Conservation (phyloP, 2,113 vertebrate species). For the Chunga burmeisteri region DNA sequence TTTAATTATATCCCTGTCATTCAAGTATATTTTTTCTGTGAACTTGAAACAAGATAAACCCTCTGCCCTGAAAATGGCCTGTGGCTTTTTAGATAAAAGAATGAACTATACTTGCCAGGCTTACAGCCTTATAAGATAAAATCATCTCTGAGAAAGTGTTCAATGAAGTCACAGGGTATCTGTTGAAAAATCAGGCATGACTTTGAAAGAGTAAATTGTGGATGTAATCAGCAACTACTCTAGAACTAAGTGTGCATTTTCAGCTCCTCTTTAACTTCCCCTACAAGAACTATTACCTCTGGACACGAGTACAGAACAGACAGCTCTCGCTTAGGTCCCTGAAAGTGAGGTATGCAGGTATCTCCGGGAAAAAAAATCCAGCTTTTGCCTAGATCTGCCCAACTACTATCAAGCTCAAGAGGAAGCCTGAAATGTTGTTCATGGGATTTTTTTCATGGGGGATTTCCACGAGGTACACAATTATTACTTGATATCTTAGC, state of each 20-base stretch:
- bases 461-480: neutral
- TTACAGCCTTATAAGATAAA: neutral
- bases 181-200: neutral
- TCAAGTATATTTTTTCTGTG: neutral
- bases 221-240: no score
- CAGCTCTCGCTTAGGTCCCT: neutral
- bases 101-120: neutral
- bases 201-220: neutral
- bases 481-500: neutral
- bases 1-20: neutral
- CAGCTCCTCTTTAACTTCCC: neutral
- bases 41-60: neutral
- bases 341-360: neutral
- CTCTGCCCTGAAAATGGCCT: neutral
- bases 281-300: neutral
- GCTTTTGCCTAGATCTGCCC: neutral
- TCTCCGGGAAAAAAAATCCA: neutral
- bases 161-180: neutral
- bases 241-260: neutral
- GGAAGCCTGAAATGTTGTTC: neutral
- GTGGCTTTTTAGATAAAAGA: neutral
- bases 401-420: neutral
- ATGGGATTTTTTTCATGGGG: rapidly evolving
- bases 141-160: neutral
- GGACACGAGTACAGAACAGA: neutral